Percentiles rank a stretch among this genome's conserved stretches.
These are phyloP conservation scores for Bombylius discolor DNA, from an alignment of 2,888 invertebrate species.

Conservation along the genomic window DNA sequence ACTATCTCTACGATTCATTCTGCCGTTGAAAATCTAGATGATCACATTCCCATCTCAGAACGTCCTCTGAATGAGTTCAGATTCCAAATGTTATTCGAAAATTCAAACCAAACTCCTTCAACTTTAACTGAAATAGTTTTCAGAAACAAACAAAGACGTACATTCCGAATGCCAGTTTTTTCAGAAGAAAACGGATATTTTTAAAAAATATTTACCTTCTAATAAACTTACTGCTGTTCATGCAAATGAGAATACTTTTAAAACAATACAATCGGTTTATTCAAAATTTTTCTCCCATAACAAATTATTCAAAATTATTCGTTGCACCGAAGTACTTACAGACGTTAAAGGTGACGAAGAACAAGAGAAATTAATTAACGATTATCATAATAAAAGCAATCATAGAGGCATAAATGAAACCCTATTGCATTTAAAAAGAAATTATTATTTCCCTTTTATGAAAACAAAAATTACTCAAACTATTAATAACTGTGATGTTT, in stretches of 20 bases:
- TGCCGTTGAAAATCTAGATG: constrained; percentile 1
- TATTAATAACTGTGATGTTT: constrained; percentile 5
- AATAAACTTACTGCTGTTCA: constrained; percentile 11
- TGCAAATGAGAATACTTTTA: constrained; percentile 8
- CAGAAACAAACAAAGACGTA: constrained; percentile 7
- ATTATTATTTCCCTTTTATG: constrained; percentile 10
- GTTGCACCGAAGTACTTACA: constrained; percentile 2
- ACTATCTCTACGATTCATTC: neutral
- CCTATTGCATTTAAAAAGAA: constrained; percentile 3
- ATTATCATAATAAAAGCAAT: constrained; percentile 3
- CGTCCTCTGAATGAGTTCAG: constrained; percentile 14
- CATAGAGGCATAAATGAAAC: constrained; percentile 11
- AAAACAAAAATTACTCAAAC: constrained; percentile 8
- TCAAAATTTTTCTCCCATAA: constrained; percentile 10
- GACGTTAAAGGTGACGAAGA: constrained; percentile 1
- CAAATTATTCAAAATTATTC: constrained; percentile 4
- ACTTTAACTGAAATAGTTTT: constrained; percentile 10
- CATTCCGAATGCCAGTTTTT: neutral
- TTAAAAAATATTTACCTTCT: constrained; percentile 12
- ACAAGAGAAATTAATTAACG: constrained; percentile 2
- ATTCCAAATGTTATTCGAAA: constrained; percentile 11
- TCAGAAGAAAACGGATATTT: neutral
- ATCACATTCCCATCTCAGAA: constrained; percentile 13
- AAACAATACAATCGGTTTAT: constrained; percentile 8
- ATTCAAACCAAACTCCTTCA: neutral